A percentile compares a stretch with the other conserved stretches of the same genome.
Conservation (phyloP, 1,140 invertebrate genomes). For the Drosophila ogumai region DNA sequence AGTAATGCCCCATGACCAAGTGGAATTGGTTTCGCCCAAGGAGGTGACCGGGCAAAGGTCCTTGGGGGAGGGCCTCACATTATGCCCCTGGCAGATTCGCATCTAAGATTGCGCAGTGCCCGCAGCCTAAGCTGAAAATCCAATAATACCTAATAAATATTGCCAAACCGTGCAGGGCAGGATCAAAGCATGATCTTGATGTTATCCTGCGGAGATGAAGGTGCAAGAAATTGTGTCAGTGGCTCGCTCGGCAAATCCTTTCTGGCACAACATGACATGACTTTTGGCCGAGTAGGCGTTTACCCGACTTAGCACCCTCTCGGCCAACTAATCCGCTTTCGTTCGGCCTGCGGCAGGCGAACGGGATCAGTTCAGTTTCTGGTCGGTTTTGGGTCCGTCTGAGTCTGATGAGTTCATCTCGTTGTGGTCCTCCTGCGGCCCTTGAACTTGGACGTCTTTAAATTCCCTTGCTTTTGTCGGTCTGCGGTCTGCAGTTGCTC, state of each 20-base stretch:
- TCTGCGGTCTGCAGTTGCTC: neutral
- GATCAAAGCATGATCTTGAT: conserved; percentile 47
- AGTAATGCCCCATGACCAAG: conserved; percentile 69
- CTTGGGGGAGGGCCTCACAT: conserved; percentile 7
- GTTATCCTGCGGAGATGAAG: conserved; percentile 31
- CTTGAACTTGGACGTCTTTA: conserved; percentile 73
- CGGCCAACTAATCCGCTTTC: conserved; percentile 68
- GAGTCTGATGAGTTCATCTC: conserved; percentile 70
- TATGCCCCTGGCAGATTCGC: conserved; percentile 21
- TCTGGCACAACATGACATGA: conserved; percentile 80
- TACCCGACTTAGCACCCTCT: conserved; percentile 78
- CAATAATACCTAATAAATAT: conserved; percentile 82
- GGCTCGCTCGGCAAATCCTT: conserved; percentile 45
- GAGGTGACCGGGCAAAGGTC: conserved; percentile 30
- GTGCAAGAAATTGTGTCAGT: conserved; percentile 75
- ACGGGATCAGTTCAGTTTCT: conserved; percentile 61
- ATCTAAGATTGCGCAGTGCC: conserved; percentile 67
- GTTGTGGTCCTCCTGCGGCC: conserved; percentile 13
- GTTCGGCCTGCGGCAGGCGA: conserved; percentile 39
- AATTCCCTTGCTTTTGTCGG: conserved; percentile 50
- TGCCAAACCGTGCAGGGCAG: conserved; percentile 57
- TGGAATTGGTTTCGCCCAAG: conserved; percentile 57
- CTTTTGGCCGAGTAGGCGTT: conserved; percentile 78
- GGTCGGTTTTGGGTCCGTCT: conserved; percentile 12
- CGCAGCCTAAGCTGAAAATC: conserved; percentile 72